Percentiles rank a stretch among this genome's conserved stretches.
Conservation (phyloP, 1,140 invertebrate species). For the Drosophila kanapiae region DNA sequence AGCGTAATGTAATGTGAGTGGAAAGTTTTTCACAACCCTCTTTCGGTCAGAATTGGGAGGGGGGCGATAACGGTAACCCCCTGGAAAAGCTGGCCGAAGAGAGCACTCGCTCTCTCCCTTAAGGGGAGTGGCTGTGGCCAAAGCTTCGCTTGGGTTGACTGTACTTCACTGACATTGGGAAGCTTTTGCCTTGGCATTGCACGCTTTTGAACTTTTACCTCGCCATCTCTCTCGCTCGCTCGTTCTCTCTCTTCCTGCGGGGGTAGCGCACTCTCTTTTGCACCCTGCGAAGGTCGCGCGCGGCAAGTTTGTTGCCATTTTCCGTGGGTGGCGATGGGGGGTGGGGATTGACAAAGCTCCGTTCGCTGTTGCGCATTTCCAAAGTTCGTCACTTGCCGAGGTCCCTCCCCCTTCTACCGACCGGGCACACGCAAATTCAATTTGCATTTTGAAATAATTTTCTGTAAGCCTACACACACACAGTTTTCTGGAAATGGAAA, state of each 20-base stretch:
- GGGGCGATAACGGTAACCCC: not conserved
- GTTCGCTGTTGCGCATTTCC: conserved; percentile 75
- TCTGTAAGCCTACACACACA: not conserved
- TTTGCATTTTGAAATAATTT: conserved; percentile 68
- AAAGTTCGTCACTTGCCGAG: conserved; percentile 63
- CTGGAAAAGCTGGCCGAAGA: conserved; percentile 15
- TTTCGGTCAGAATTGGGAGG: not conserved
- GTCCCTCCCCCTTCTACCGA: not conserved
- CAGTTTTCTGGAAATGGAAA: conserved; percentile 48
- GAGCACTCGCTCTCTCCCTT: conserved; percentile 32
- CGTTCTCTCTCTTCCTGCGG: conserved; percentile 2
- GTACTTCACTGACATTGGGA: conserved; percentile 71
- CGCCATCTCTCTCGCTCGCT: conserved; percentile 4
- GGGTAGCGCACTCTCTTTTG: conserved; percentile 20
- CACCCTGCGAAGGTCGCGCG: conserved; percentile 45
- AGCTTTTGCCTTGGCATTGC: conserved; percentile 81
- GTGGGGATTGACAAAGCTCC: conserved; percentile 35
- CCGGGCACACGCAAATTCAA: conserved; percentile 57
- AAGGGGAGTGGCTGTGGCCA: conserved; percentile 32
- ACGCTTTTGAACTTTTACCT: conserved; percentile 72
- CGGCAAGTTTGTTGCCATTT: conserved; percentile 55
- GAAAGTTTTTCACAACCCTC: conserved; percentile 50
- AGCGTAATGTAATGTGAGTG: conserved; percentile 60
- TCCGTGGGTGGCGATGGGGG: not conserved
- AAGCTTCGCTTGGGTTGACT: conserved; percentile 71